Evolutionary conservation across 1,140 invertebrate species (phyloP).

Genomic region (Zaprionus gabonicus): DNA sequence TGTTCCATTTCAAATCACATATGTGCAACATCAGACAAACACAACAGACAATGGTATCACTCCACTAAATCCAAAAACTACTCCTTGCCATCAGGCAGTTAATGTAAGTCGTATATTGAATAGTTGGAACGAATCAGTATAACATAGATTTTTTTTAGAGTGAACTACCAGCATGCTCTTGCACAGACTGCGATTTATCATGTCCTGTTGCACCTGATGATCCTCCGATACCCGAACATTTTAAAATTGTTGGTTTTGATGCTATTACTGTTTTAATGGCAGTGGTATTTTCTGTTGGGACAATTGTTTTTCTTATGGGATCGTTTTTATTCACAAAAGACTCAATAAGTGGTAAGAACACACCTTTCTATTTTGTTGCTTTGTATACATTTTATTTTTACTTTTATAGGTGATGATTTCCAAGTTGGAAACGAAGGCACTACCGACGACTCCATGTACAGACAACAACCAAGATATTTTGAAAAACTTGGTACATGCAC

Average conservation of each 20-base stretch:
- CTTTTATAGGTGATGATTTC: slow-evolving; percentile 52
- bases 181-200: slow-evolving; percentile 93
- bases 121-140: background rate
- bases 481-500: slow-evolving; percentile 91
- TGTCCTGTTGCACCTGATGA: slow-evolving; percentile 90
- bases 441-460: slow-evolving; percentile 79
- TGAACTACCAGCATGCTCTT: slow-evolving; percentile 90
- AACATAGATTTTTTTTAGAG: slow-evolving; percentile 79
- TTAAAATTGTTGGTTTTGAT: slow-evolving; percentile 89
- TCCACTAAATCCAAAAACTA: slow-evolving; percentile 87
- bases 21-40: slow-evolving; percentile 85
- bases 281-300: slow-evolving; percentile 89
- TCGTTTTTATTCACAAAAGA: slow-evolving; percentile 81
- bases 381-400: background rate
- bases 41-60: slow-evolving; percentile 84
- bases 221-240: slow-evolving; percentile 88
- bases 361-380: background rate
- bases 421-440: slow-evolving; percentile 69
- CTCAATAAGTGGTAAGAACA: slow-evolving; percentile 60
- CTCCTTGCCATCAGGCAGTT: slow-evolving; percentile 88
- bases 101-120: slow-evolving; percentile 86
- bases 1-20: slow-evolving; percentile 94
- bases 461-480: slow-evolving; percentile 86
- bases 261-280: slow-evolving; percentile 92
- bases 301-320: slow-evolving; percentile 88